Conservation (phyloP, 2,888 invertebrate species). For the Drosophila hamatofila region DNA sequence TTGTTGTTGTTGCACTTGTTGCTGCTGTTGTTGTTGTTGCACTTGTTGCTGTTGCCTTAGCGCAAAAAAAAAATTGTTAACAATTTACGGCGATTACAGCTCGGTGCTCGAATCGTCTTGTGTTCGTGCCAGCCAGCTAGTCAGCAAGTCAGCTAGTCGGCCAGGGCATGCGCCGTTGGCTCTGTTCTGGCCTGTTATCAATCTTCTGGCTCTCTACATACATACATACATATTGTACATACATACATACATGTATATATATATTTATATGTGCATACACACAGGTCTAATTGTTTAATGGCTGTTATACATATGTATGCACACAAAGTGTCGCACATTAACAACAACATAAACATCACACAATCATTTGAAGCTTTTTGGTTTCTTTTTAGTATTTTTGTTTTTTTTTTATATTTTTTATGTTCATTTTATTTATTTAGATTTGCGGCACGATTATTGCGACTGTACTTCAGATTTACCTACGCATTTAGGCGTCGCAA, state of each 20-base stretch:
- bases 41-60: constrained; percentile 58
- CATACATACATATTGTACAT: background rate
- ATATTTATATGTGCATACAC: constrained; percentile 1
- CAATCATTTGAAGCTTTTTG: constrained; percentile 7
- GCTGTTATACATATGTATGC: constrained; percentile 32
- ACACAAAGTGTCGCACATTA: constrained; percentile 24
- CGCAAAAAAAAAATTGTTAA: constrained; percentile 71
- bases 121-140: constrained; percentile 26
- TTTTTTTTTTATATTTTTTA: constrained; percentile 8
- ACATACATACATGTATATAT: background rate
- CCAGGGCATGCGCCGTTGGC: constrained; percentile 24
- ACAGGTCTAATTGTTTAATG: constrained; percentile 67
- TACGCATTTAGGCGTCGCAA: constrained; percentile 6
- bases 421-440: constrained; percentile 16
- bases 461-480: constrained; percentile 34
- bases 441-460: constrained; percentile 35
- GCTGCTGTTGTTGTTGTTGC: constrained; percentile 45
- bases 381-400: too few relatives aligned
- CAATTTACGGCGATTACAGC: constrained; percentile 70
- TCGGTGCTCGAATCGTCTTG: constrained; percentile 38
- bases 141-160: constrained; percentile 12
- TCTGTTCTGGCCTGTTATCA: constrained; percentile 53
- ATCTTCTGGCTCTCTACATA: constrained; percentile 35
- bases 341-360: constrained; percentile 34
- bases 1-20: constrained; percentile 38